Percentiles rank a stretch among this genome's conserved stretches.
Evolutionary conservation across 2,113 vertebrate genomes (phyloP).

Genomic region (Lepus americanus): DNA sequence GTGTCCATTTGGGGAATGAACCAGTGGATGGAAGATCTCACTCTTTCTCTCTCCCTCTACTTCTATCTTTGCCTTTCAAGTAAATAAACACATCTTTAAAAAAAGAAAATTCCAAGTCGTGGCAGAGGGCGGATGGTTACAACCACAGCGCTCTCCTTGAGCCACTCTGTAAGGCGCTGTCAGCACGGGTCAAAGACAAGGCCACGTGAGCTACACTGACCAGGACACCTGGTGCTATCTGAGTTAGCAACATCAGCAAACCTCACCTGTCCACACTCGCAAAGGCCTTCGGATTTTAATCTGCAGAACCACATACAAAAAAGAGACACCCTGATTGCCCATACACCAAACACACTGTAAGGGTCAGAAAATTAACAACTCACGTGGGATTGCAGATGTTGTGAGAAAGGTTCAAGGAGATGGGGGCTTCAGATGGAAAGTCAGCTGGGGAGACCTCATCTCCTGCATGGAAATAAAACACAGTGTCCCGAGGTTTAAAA

Average conservation of each 20-base stretch:
- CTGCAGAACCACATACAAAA: background rate
- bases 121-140: background rate
- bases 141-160: no score
- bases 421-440: constrained; percentile 87
- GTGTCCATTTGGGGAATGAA: no score
- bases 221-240: background rate
- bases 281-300: background rate
- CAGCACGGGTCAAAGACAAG: background rate
- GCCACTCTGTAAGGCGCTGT: background rate
- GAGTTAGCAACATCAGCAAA: background rate
- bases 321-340: background rate
- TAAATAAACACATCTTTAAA: no score
- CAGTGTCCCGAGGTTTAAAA: background rate
- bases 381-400: constrained; percentile 89
- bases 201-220: accelerated
- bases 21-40: no score
- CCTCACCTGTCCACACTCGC: background rate
- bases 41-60: no score
- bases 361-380: constrained; percentile 56
- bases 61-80: no score
- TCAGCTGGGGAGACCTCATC: constrained; percentile 86
- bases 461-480: constrained; percentile 81
- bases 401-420: constrained; percentile 88
- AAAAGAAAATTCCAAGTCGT: background rate
- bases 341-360: accelerated